phyloP scores from a whole-genome alignment of 2,113 vertebrate species.

The Notothenia coriiceps region DNA sequence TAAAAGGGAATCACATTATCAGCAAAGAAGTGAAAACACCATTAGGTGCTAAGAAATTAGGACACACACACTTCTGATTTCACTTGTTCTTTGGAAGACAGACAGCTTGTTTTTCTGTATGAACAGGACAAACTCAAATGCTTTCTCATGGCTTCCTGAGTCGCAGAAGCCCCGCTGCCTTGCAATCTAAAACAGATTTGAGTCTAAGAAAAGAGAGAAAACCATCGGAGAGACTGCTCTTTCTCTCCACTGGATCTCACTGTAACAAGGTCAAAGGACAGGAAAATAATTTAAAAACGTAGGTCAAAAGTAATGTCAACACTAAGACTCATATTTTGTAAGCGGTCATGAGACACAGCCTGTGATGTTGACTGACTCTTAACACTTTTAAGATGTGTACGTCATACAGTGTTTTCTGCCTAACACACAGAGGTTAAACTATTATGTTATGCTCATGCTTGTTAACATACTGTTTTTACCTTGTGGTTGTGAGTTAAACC shows the following conservation, averaged over 20 bases:
- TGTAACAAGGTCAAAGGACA: slow-evolving; percentile 11
- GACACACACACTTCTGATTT: neutral
- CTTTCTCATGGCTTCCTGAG: slow-evolving; percentile 37
- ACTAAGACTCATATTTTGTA: neutral
- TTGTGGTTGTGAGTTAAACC: slow-evolving; percentile 23
- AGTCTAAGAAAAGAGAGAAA: slow-evolving; percentile 1
- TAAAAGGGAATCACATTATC: neutral
- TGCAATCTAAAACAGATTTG: slow-evolving; percentile 57
- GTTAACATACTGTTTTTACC: slow-evolving; percentile 14
- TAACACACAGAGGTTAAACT: slow-evolving; percentile 7
- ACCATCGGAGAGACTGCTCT: neutral
- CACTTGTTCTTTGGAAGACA: slow-evolving; percentile 9
- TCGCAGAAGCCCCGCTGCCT: slow-evolving; percentile 42
- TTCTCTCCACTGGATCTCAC: slow-evolving; percentile 2
- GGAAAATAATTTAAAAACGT: neutral
- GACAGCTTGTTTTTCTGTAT: neutral
- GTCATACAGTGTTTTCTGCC: neutral
- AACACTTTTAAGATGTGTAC: neutral
- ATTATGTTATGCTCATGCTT: slow-evolving; percentile 7
- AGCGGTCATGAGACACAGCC: neutral
- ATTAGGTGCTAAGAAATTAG: neutral
- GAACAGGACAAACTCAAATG: slow-evolving; percentile 22
- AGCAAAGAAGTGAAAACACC: neutral
- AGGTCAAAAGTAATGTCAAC: slow-evolving; percentile 15
- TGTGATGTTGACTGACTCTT: neutral